phyloP scores from a whole-genome alignment of 2,113 vertebrate species.

The Cavia porcellus region DNA sequence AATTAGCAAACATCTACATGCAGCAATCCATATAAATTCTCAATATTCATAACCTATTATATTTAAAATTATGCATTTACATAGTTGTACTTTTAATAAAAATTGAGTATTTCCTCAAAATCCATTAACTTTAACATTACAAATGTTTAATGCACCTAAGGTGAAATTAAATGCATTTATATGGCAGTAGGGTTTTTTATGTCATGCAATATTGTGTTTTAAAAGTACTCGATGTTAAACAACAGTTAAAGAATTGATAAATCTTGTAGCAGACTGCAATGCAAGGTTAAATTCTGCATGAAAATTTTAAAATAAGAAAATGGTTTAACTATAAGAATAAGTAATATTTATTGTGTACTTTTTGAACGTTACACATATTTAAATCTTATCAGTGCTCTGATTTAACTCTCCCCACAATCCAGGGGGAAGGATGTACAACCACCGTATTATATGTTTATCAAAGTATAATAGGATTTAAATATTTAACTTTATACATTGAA shows the following conservation, averaged over 20 bases:
- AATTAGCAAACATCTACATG: conserved; percentile 5
- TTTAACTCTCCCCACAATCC: conserved; percentile 45
- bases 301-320: conserved; percentile 48
- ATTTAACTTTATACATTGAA: conserved; percentile 60
- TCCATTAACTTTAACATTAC: conserved; percentile 66
- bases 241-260: conserved; percentile 61
- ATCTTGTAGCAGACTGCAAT: background rate
- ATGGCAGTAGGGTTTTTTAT: conserved; percentile 56
- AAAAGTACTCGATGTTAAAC: conserved; percentile 52
- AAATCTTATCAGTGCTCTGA: conserved; percentile 40
- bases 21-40: conserved; percentile 23
- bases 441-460: conserved; percentile 27
- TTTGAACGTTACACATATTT: conserved; percentile 59
- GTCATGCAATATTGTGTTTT: conserved; percentile 12
- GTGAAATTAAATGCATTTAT: conserved; percentile 73
- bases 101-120: conserved; percentile 61
- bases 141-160: conserved; percentile 59
- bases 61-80: conserved; percentile 53
- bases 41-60: conserved; percentile 8
- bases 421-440: background rate
- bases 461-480: conserved; percentile 59
- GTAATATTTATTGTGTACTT: conserved; percentile 55
- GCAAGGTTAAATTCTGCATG: conserved; percentile 51
- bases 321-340: conserved; percentile 60
- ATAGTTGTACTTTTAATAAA: conserved; percentile 63